Conservation (phyloP, 2,113 vertebrate species). For the Pachypanchax playfairii region DNA sequence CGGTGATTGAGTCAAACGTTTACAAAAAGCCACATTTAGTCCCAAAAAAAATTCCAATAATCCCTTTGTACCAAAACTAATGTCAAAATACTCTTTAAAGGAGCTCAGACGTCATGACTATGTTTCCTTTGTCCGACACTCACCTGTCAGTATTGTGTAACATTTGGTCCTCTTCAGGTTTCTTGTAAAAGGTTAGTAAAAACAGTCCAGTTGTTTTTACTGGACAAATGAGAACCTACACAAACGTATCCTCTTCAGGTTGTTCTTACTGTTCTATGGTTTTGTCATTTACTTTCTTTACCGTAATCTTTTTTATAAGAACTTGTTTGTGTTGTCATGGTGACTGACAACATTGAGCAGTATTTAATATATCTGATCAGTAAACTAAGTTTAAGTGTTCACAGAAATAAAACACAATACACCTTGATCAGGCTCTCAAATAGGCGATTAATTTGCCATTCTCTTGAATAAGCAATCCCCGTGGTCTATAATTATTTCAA, state of each 20-base stretch:
- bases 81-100: too few relatives aligned
- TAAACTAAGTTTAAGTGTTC: slow-evolving; percentile 65
- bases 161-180: slow-evolving; percentile 12
- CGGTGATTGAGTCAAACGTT: too few relatives aligned
- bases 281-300: not conserved
- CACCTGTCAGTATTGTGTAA: not conserved
- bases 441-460: slow-evolving; percentile 70
- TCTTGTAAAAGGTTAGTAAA: too few relatives aligned
- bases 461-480: slow-evolving; percentile 78
- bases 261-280: too few relatives aligned
- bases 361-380: slow-evolving; percentile 47
- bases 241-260: too few relatives aligned
- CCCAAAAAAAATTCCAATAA: too few relatives aligned
- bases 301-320: slow-evolving; percentile 29
- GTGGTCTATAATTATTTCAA: slow-evolving; percentile 91
- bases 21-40: too few relatives aligned
- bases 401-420: slow-evolving; percentile 76
- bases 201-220: too few relatives aligned
- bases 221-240: too few relatives aligned
- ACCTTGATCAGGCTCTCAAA: slow-evolving; percentile 77
- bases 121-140: not conserved
- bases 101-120: not conserved
- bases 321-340: slow-evolving; percentile 55
- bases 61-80: too few relatives aligned
- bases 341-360: slow-evolving; percentile 68